Evolutionary conservation across 2,888 invertebrate species (phyloP).

Genomic region (Eristalis intricaria): DNA sequence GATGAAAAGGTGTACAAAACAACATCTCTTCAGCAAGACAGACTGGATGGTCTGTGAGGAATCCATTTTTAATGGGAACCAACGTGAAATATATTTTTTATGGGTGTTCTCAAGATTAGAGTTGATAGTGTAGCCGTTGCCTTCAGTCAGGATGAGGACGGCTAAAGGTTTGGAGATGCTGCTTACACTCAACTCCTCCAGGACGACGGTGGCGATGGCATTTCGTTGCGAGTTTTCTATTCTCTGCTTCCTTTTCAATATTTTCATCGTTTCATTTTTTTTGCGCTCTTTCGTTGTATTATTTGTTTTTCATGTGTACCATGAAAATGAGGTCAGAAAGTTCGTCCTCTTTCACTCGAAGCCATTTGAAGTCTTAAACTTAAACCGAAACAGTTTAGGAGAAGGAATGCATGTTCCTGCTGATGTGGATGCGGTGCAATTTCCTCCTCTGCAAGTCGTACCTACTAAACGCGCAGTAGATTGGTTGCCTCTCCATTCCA

Average conservation of each 20-base stretch:
- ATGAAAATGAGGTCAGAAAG: conserved; percentile 65
- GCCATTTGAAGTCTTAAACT: conserved; percentile 66
- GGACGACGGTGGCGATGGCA: conserved; percentile 6
- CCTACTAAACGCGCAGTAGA: neutral
- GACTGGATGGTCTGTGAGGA: neutral
- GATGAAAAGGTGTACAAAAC: neutral
- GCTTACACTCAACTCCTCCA: neutral
- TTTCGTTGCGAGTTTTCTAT: conserved; percentile 29
- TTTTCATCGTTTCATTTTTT: neutral
- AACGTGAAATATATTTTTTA: conserved; percentile 57
- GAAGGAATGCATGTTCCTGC: conserved; percentile 63
- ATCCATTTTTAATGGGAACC: conserved; percentile 60
- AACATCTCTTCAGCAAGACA: conserved; percentile 14
- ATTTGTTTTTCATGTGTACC: conserved; percentile 45
- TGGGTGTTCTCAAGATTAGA: conserved; percentile 58
- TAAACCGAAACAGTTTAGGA: conserved; percentile 60
- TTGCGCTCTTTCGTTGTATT: neutral
- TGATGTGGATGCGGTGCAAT: conserved; percentile 62
- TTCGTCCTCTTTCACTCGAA: conserved; percentile 55
- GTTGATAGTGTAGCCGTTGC: conserved; percentile 39
- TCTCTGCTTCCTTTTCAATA: neutral
- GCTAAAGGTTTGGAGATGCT: neutral
- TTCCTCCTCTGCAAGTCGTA: conserved; percentile 43
- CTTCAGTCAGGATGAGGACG: conserved; percentile 6
- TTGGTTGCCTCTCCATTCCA: neutral